phyloP scores from a whole-genome alignment of 2,888 invertebrate species.

The Cistogaster globosa region DNA sequence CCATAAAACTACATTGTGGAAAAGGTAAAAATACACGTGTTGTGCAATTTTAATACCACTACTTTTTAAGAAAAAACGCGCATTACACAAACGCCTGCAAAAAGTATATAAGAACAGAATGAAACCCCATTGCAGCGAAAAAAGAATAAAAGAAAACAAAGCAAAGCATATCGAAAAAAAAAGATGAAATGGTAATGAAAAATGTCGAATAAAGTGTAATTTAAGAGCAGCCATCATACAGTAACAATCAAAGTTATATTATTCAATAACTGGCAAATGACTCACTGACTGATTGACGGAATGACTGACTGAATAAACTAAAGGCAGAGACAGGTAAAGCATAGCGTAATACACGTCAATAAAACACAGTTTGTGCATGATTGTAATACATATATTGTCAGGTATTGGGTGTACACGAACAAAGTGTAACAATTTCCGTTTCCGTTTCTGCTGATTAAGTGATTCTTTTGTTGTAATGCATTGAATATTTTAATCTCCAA shows the following conservation, averaged over 20 bases:
- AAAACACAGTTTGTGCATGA: neutral
- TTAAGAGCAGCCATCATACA: constrained; percentile 67
- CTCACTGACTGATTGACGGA: too few species aligned
- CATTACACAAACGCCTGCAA: neutral
- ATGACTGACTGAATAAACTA: neutral
- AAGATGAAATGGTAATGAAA: constrained; percentile 58
- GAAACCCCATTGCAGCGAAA: neutral
- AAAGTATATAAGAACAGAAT: neutral
- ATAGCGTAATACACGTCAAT: too few species aligned
- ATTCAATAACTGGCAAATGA: constrained; percentile 48
- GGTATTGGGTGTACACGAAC: constrained; percentile 64
- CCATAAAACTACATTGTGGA: constrained; percentile 60
- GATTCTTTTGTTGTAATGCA: constrained; percentile 66
- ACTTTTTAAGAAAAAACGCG: constrained; percentile 28
- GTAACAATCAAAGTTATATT: constrained; percentile 65
- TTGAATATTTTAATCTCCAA: constrained; percentile 25
- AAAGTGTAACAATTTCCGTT: constrained; percentile 71
- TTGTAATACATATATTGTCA: constrained; percentile 42
- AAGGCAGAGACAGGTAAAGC: neutral
- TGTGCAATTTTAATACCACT: constrained; percentile 60
- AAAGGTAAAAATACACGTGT: constrained; percentile 64
- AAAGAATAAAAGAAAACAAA: neutral
- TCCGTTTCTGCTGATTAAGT: constrained; percentile 70
- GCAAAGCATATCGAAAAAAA: neutral
- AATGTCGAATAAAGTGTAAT: constrained; percentile 67